Evolutionary conservation across 1,140 invertebrate species (phyloP).

Genomic region (Aphis gossypii): DNA sequence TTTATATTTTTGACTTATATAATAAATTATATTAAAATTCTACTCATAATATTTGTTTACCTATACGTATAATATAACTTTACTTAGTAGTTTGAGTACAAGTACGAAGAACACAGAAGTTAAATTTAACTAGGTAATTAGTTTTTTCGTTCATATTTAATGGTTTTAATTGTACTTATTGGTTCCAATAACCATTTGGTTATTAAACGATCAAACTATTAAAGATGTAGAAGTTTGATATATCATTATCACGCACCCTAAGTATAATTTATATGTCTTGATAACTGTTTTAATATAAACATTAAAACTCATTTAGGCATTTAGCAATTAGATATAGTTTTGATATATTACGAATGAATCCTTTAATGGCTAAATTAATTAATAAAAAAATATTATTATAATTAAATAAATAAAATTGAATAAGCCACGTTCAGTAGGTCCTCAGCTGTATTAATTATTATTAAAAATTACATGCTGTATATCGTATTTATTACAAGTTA

Average conservation of each 20-base stretch:
- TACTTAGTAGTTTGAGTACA: not conserved
- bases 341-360: not conserved
- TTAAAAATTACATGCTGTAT: not conserved
- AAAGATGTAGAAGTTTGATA: not conserved
- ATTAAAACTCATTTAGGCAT: not conserved
- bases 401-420: not conserved
- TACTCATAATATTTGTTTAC: not conserved
- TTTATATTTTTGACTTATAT: too few species aligned
- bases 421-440: too few species aligned
- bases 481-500: not conserved
- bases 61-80: not conserved
- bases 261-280: not conserved
- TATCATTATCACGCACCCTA: not conserved
- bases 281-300: not conserved
- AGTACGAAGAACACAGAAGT: not conserved
- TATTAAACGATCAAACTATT: not conserved
- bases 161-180: not conserved
- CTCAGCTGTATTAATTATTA: not conserved
- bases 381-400: not conserved
- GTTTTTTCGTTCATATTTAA: not conserved
- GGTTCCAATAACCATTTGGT: not conserved
- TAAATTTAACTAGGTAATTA: not conserved
- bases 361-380: not conserved
- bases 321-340: not conserved
- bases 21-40: not conserved